Base-by-base conservation (phyloP, 2,888 invertebrate genomes). In the Chelonus formosanus region DNA sequence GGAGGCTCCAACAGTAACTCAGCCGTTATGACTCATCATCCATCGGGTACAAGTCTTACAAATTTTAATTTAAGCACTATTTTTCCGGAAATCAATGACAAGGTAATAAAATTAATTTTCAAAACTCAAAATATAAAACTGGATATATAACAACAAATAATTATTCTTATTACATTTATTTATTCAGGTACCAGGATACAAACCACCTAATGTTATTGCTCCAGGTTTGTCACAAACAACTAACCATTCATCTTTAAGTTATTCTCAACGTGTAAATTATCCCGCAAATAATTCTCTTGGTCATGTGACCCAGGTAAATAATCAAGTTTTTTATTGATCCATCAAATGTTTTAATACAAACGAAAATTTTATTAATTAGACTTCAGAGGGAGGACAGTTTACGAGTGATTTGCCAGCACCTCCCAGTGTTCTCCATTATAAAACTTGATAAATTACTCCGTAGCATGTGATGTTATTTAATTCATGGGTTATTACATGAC, bases 51-150 rank as follows among this genome's bases (percentile, higher is more conserved):
- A 4, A 87, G 88, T 63, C 83, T 90, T 44, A 91, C 93, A 1
- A 94, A 93, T 81, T 94, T 94, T 79, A 93, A 93, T 84, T 85
- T 94, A 50, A 92, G 92, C 76, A 91, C 93, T 0, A 92, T 94
- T 76, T 93, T 93, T 82, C 94, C 94, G 2, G 94, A 94, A 86
- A 93, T 94, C 74, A 92, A 92, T 80, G 87, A 87, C 65, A 87
- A 87, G 80, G 85, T 85, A 45, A 40, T 36, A 32, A 20, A 32
- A 50, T 32, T 5, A 45, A 0, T 45, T 32, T 20, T 20, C 20
- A 20, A 20, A 20, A 20, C 20, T 20, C 20, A 20, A 20, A 20
- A 20, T 20, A 20, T 20, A 20, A 2, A 20, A 20, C 20, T 20
- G 20, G 20, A 20, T 20, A 20, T 20, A 20, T 20, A 20, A 20